Percentiles rank a stretch among this genome's conserved stretches.
These are phyloP conservation scores for Nibea albiflora DNA, from an alignment of 2,113 vertebrate genomes.

Conservation along the genomic window DNA sequence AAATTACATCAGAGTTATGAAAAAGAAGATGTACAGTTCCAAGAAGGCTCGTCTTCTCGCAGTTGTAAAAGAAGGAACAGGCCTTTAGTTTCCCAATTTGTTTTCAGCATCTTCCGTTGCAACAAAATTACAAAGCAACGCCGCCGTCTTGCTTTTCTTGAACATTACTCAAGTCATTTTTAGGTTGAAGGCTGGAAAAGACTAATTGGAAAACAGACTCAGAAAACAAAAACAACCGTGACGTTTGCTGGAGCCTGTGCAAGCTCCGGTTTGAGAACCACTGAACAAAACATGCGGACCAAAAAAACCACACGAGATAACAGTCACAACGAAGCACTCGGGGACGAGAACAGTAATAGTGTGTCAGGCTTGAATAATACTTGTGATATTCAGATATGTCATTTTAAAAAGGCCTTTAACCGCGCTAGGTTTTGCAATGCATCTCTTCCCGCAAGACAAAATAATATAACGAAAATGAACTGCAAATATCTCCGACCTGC, in stretches of 20 bases:
- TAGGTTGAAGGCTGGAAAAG: background rate
- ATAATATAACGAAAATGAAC: background rate
- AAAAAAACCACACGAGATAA: background rate
- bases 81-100: background rate
- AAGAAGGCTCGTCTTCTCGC: background rate
- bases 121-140: background rate
- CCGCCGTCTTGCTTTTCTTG: too few relatives aligned
- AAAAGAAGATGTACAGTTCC: too few relatives aligned
- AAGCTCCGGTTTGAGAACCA: background rate
- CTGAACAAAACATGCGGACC: background rate
- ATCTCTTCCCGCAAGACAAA: background rate
- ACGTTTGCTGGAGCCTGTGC: background rate
- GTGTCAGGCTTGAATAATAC: background rate
- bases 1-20: background rate
- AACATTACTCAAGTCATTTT: too few relatives aligned
- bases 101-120: background rate
- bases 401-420: too few relatives aligned
- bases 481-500: background rate
- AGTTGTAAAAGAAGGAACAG: background rate
- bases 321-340: background rate
- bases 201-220: background rate
- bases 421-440: too few relatives aligned
- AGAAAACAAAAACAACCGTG: background rate
- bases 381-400: too few relatives aligned
- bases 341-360: background rate